Base-by-base conservation (phyloP, 2,888 invertebrate species). In the Calameuta filiformis region DNA sequence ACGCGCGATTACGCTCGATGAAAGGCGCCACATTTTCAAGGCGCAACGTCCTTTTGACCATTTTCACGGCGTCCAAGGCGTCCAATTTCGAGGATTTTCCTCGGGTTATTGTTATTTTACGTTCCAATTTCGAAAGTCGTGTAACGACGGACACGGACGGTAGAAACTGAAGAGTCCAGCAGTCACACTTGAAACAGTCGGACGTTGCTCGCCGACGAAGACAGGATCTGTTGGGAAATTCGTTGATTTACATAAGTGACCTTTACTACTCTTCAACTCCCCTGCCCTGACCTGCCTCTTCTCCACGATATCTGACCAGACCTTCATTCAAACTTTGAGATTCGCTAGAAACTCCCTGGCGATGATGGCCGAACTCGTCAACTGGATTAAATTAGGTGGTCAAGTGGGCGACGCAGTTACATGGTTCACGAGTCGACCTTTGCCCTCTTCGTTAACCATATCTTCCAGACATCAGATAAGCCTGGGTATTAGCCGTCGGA, bases 401-500 rank as follows among this genome's bases (percentile, higher is more conserved):
- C 73, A 35, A 56, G 35, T 71, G 40, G n/a, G 34, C 56, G 68
- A 68, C 56, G 69, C 78, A 75, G 76, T 79, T 79, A 79, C 68
- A 35, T 6, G 73, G 75, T 80, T 80, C 73, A n/a, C n/a, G 69
- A 77, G 75, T 78, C 75, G 79, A 69, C 74, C 76, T 69, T 73
- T 79, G 78, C 78, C 74, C 75, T 75, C 76, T 34, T 35, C n/a
- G 74, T 79, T 80, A 73, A 2, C 23, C 23, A 9, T 56, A 56
- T 56, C 56, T 56, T 56, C 23, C 9, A 23, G 23, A 56, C 9
- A 56, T 56, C 23, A 23, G 56, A 23, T 56, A 9, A 56, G 56
- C 23, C 9, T 9, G 56, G 56, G 9, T 23, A 23, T 56, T 56
- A 0, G 23, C 56, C 9, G 6, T 40, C 40, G 40, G 40, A 40